A percentile compares a stretch with the other conserved stretches of the same genome.
These are phyloP conservation scores for Lacerta bilineata DNA, from an alignment of 2,797 vertebrate species.

Conservation along the genomic window DNA sequence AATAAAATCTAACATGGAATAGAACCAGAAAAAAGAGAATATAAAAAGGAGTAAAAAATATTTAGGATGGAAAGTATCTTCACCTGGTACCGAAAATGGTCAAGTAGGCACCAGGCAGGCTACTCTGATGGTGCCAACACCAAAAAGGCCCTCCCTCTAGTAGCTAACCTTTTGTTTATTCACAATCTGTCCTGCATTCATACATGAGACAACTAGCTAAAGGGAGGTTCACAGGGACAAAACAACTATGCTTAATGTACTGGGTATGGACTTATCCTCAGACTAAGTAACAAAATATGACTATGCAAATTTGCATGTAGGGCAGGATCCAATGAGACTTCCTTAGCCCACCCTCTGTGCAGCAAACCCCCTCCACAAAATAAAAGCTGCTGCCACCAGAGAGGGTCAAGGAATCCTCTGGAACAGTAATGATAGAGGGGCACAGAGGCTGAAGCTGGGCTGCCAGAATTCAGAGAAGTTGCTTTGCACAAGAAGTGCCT, in stretches of 20 bases:
- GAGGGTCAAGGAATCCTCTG: background rate
- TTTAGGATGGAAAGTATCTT: too few species aligned
- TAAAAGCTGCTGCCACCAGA: too few species aligned
- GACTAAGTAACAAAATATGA: background rate
- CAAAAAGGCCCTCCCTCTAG: too few species aligned
- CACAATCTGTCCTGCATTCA: background rate
- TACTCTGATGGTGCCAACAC: too few species aligned
- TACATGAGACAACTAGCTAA: background rate
- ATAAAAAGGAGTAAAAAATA: too few species aligned
- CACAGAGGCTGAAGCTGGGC: background rate
- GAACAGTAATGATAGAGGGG: background rate
- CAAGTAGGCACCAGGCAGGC: too few species aligned
- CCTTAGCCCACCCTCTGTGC: background rate
- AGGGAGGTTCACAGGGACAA: background rate
- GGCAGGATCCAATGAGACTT: background rate
- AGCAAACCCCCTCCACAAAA: background rate
- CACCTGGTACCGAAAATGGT: too few species aligned
- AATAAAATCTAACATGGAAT: too few species aligned
- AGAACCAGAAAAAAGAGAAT: too few species aligned
- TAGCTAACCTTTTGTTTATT: background rate
- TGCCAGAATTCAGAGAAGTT: background rate
- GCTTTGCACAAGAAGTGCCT: background rate
- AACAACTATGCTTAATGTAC: background rate
- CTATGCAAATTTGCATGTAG: background rate
- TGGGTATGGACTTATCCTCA: background rate